Evolutionary conservation across 2,888 invertebrate genomes (phyloP).

Genomic region (Microchrysa polita): DNA sequence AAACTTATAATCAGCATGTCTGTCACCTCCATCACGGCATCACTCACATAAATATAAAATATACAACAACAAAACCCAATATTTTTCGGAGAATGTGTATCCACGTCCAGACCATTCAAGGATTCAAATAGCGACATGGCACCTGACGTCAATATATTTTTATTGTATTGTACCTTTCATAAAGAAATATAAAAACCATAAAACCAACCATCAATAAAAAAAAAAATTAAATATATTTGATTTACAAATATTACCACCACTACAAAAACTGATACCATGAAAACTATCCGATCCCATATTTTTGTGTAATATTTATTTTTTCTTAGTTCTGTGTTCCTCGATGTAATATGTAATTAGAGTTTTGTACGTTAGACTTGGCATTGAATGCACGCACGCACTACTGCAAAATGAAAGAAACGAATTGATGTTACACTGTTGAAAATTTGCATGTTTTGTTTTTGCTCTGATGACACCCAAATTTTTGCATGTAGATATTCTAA

Average conservation of each 20-base stretch:
- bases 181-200: conserved; percentile 10
- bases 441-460: neutral
- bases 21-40: conserved; percentile 26
- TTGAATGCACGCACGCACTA: too few species aligned
- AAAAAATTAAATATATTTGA: too few species aligned
- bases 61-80: conserved; percentile 28
- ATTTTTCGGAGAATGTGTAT: conserved; percentile 6
- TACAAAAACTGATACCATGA: conserved; percentile 54
- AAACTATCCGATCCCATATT: conserved; percentile 44
- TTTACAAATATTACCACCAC: conserved; percentile 52
- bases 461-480: neutral
- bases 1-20: conserved; percentile 31
- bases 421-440: neutral
- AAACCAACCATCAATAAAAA: conserved; percentile 19
- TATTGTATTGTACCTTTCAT: conserved; percentile 1
- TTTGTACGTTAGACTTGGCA: neutral
- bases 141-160: neutral
- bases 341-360: neutral
- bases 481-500: conserved; percentile 3
- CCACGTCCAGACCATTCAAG: conserved; percentile 34
- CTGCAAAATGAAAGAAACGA: too few species aligned
- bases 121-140: conserved; percentile 20
- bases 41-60: conserved; percentile 34
- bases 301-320: too few species aligned
- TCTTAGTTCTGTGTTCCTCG: conserved; percentile 16